These are phyloP conservation scores for Isoperla grammatica DNA, from an alignment of 2,888 invertebrate species.

Conservation along the genomic window DNA sequence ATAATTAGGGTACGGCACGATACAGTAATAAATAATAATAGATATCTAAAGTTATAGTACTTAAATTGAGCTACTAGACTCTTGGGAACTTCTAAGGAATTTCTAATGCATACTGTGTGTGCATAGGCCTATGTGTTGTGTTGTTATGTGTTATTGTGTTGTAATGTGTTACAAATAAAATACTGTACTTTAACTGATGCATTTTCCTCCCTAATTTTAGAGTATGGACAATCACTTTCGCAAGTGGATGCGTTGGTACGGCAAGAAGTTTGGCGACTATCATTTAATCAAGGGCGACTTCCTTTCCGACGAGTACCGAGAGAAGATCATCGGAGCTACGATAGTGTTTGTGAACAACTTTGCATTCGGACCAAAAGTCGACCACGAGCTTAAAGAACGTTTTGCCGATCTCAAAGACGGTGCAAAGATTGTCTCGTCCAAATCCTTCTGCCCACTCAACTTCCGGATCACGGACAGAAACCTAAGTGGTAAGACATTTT, in stretches of 20 bases:
- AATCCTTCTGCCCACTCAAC: slow-evolving; percentile 97
- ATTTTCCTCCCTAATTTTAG: slow-evolving; percentile 41
- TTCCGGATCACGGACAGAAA: slow-evolving; percentile 97
- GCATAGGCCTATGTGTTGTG: too few relatives aligned
- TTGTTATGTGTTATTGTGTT: too few relatives aligned
- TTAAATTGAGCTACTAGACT: too few relatives aligned
- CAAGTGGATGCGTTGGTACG: slow-evolving; percentile 98
- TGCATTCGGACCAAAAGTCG: slow-evolving; percentile 96
- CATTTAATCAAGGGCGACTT: slow-evolving; percentile 93
- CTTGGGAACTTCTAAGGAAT: too few relatives aligned
- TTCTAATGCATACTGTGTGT: too few relatives aligned
- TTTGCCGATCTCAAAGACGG: slow-evolving; percentile 95
- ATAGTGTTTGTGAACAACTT: slow-evolving; percentile 99
- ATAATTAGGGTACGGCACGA: too few relatives aligned
- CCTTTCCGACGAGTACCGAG: slow-evolving; percentile 83
- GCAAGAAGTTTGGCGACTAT: slow-evolving; percentile 89
- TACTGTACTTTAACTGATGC: too few relatives aligned
- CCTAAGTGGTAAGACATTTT: slow-evolving; percentile 67
- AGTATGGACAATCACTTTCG: slow-evolving; percentile 86
- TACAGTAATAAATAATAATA: too few relatives aligned
- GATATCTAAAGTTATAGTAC: too few relatives aligned
- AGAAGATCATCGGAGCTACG: slow-evolving; percentile 88
- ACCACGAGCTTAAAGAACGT: slow-evolving; percentile 92
- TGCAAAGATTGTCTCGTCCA: slow-evolving; percentile 95
- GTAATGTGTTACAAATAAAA: too few relatives aligned